phyloP scores from a whole-genome alignment of 2,113 vertebrate species.

The Rhodinocichla rosea region DNA sequence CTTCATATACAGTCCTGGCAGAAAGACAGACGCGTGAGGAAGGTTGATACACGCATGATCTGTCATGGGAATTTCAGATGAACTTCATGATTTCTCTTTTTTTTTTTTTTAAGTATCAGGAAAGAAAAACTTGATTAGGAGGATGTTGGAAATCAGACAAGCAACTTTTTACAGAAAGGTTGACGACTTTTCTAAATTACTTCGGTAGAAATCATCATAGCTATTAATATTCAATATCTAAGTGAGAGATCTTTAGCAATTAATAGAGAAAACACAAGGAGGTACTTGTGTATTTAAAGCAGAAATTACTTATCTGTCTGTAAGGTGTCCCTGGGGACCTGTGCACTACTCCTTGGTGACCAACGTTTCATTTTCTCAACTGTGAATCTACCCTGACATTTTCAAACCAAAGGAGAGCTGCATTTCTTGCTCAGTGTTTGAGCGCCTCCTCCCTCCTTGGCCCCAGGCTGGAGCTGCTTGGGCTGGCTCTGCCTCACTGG shows the following conservation, averaged over 20 bases:
- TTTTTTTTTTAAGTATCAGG: background rate
- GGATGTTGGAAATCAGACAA: conserved; percentile 26
- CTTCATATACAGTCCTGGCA: background rate
- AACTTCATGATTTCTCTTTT: background rate
- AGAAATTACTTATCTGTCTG: background rate
- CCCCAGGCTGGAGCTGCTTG: background rate
- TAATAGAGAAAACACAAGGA: background rate
- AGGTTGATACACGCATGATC: background rate
- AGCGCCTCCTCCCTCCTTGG: background rate
- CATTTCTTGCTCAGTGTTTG: background rate
- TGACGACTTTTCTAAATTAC: background rate
- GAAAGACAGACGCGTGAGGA: background rate
- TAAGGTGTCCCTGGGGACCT: background rate
- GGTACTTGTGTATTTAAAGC: background rate
- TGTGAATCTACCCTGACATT: background rate
- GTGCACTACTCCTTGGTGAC: background rate
- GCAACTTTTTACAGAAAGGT: background rate
- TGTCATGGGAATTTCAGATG: background rate
- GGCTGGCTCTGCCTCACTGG: background rate
- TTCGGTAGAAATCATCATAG: background rate
- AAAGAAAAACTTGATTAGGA: conserved; percentile 19
- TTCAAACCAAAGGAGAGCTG: background rate
- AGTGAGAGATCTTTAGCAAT: conserved; percentile 3
- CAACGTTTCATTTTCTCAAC: background rate
- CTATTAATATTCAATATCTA: conserved; percentile 41